Base-by-base conservation (phyloP, 2,888 invertebrate species). In the Drosophila nr. fundita region DNA sequence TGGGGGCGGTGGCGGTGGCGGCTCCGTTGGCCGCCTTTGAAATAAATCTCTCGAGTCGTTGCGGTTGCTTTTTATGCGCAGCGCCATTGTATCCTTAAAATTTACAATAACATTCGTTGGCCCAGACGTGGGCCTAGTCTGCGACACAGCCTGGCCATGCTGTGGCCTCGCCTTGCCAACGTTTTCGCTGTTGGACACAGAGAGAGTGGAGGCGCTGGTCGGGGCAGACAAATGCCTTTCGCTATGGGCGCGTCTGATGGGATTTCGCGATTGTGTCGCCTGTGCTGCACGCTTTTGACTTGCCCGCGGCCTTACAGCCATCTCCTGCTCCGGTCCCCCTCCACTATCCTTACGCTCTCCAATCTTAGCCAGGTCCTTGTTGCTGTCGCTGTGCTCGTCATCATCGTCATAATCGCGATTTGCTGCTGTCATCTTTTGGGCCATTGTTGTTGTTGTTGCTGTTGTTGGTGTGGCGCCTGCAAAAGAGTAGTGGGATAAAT, bases 11-110 rank as follows among this genome's bases (percentile, higher is more conserved):
- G 92, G 92, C 34, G 92, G 92, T n/a, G 92, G 92, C 34, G 92
- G 93, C 69, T 94, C 93, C 65, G 91, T 93, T 24, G 94, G 94
- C 72, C 94, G 88, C 80, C 87, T 80, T 87, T 87, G 92, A 92
- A 96, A 96, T 73, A 95, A 94, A 92, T 95, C 95, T 91, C 95
- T 94, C 29, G 95, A 94, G 91, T 95, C 95, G 48, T 94, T 94
- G 91, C 95, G 95, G 87, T 94, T 94, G 78, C 93, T 94, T 92
- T 95, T 95, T 62, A 95, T 94, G 81, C 97, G 95, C 83, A 97
- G 94, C 30, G 97, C 96, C 96, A 97, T 97, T 32, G 97, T 97
- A 92, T 98, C 97, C 91, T 96, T 93, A 93, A 94, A 90, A 89
- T 92, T 91, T 80, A 93, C 88, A 86, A 88, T 90, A 83, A 91